These are phyloP conservation scores for Microchirus variegatus DNA, from an alignment of 2,797 vertebrate genomes.

Conservation along the genomic window DNA sequence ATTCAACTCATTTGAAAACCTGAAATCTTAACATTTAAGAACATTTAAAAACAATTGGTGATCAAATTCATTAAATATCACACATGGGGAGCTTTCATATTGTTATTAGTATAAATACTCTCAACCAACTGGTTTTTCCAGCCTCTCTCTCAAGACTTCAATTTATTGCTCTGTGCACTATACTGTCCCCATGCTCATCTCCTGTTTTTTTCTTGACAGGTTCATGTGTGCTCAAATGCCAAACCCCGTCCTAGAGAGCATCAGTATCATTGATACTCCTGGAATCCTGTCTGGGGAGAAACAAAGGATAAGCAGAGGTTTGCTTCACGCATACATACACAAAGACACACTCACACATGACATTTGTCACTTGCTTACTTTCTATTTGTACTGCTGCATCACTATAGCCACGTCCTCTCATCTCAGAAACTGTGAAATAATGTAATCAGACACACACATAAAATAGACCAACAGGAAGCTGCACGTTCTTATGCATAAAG, in stretches of 20 bases:
- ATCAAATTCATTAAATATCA: too few species aligned
- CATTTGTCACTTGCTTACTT: neutral
- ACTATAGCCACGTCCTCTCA: constrained; percentile 18
- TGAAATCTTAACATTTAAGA: too few species aligned
- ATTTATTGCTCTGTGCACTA: too few species aligned
- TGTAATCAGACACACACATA: constrained; percentile 2
- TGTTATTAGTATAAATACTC: too few species aligned
- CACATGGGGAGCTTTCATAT: too few species aligned
- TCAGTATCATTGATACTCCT: constrained; percentile 95
- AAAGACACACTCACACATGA: constrained; percentile 2
- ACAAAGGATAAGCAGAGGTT: constrained; percentile 86
- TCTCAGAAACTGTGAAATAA: neutral
- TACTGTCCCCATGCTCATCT: constrained; percentile 1
- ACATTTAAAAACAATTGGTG: too few species aligned
- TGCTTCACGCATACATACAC: constrained; percentile 30
- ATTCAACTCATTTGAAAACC: neutral
- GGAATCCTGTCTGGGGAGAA: constrained; percentile 89
- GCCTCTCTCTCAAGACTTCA: too few species aligned
- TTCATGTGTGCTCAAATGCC: constrained; percentile 95
- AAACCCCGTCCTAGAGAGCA: constrained; percentile 93
- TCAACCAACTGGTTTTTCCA: too few species aligned
- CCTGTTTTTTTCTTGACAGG: constrained; percentile 66
- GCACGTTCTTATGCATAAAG: constrained; percentile 17
- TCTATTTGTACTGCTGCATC: neutral
- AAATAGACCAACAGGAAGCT: constrained; percentile 36